These are phyloP conservation scores for Heliocidaris tuberculata DNA, from an alignment of 35 echinoderm and acorn worm species.

Conservation along the genomic window DNA sequence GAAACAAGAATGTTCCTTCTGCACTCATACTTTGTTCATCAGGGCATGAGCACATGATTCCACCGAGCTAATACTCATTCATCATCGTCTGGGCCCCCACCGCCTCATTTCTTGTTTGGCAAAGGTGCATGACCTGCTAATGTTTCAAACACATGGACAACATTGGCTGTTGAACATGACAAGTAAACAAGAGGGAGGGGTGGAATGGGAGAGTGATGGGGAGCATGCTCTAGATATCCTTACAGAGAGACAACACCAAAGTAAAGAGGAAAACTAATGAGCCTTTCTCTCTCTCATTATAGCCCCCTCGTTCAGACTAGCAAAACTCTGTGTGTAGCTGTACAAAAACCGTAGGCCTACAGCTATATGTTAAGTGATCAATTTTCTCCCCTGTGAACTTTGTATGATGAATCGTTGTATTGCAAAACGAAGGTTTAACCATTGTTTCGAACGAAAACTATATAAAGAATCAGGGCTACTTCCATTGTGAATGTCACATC, in stretches of 20 bases:
- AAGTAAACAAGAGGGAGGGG: background rate
- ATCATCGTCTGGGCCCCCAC: background rate
- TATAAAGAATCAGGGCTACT: too few species aligned
- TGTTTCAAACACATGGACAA: background rate
- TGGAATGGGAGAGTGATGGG: background rate
- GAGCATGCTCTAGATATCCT: background rate
- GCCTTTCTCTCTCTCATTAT: background rate
- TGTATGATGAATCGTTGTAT: too few species aligned
- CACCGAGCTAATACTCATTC: background rate
- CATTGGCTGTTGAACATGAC: background rate
- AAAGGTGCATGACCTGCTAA: constrained; percentile 16
- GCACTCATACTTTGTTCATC: background rate
- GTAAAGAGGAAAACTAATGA: constrained; percentile 1
- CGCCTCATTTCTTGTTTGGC: background rate
- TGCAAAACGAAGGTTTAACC: too few species aligned
- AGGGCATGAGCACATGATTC: background rate
- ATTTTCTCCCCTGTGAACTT: too few species aligned
- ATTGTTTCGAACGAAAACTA: too few species aligned
- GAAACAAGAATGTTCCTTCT: too few species aligned
- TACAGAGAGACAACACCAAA: background rate
- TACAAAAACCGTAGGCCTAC: too few species aligned
- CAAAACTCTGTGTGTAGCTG: too few species aligned
- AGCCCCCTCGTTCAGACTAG: background rate
- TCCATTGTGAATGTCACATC: too few species aligned
- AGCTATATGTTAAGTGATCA: too few species aligned